phyloP scores from a whole-genome alignment of 1,140 invertebrate species.

The Aphelenchoides besseyi region DNA sequence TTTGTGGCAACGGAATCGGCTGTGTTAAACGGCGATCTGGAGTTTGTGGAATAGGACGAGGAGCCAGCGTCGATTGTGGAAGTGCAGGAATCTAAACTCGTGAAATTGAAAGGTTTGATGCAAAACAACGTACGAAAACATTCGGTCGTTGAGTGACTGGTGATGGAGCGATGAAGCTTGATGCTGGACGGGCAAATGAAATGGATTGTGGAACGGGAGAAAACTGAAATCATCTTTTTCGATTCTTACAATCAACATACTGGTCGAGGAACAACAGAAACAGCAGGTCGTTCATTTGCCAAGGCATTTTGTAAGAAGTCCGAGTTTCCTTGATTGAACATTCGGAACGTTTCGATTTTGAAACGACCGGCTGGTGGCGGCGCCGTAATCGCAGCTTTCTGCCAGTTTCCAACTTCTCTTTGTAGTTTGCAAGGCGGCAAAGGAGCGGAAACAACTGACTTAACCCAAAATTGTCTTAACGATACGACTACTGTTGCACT shows the following conservation, averaged over 20 bases:
- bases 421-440: slow-evolving; percentile 40
- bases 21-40: slow-evolving; percentile 28
- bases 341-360: slow-evolving; percentile 57
- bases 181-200: neutral
- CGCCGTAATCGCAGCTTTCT: slow-evolving; percentile 30
- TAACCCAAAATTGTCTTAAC: slow-evolving; percentile 58
- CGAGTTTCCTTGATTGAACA: slow-evolving; percentile 48
- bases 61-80: slow-evolving; percentile 12
- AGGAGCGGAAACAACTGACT: slow-evolving; percentile 48
- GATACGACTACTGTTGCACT: slow-evolving; percentile 59
- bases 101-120: neutral
- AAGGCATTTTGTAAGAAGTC: slow-evolving; percentile 27
- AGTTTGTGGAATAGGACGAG: slow-evolving; percentile 8
- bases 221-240: slow-evolving; percentile 1
- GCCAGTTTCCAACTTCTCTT: slow-evolving; percentile 37
- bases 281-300: neutral
- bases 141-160: slow-evolving; percentile 27
- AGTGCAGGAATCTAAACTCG: neutral
- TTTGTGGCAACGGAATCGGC: slow-evolving; percentile 40
- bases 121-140: neutral
- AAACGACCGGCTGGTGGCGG: slow-evolving; percentile 57
- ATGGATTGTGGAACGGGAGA: neutral
- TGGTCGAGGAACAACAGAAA: neutral
- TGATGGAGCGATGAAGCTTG: slow-evolving; percentile 19
- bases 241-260: neutral